phyloP scores from a whole-genome alignment of 2,888 invertebrate genomes.

The Tridacna crocea region DNA sequence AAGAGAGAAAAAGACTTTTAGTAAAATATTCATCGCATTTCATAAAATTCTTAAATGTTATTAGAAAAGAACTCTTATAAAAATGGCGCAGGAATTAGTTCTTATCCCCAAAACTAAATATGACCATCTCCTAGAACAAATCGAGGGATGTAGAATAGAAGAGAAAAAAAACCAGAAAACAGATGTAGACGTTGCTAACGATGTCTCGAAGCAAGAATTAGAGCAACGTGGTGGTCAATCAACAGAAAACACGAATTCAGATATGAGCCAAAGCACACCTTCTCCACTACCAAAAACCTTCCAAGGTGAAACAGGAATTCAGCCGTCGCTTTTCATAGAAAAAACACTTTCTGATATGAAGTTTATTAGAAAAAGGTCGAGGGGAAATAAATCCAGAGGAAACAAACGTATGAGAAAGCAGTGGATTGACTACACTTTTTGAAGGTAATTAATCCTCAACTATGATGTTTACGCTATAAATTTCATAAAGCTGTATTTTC shows the following conservation, averaged over 20 bases:
- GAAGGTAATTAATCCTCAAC: too few relatives aligned
- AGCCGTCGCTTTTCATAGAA: slow-evolving; percentile 35
- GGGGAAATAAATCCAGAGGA: slow-evolving; percentile 1
- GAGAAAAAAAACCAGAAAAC: background rate
- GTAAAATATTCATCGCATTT: slow-evolving; percentile 33
- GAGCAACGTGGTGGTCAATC: background rate
- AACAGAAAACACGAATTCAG: background rate
- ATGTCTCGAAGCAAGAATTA: background rate
- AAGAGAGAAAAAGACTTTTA: slow-evolving; percentile 27
- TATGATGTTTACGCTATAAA: slow-evolving; percentile 24
- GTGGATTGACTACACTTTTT: background rate
- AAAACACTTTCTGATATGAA: slow-evolving; percentile 42
- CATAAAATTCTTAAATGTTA: slow-evolving; percentile 24
- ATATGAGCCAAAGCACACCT: background rate
- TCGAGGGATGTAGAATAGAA: slow-evolving; percentile 1
- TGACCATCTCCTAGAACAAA: slow-evolving; percentile 35
- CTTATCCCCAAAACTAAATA: slow-evolving; percentile 46
- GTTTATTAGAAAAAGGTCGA: slow-evolving; percentile 15
- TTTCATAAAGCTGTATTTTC: background rate
- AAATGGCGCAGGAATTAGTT: slow-evolving; percentile 43
- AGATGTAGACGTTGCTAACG: background rate
- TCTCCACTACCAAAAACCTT: background rate
- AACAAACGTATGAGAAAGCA: background rate
- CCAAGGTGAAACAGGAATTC: background rate
- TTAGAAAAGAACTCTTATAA: slow-evolving; percentile 21